Evolutionary conservation across 2,888 invertebrate species (phyloP), one percentile per base, ranked within the genome.

Genomic region (Sphinx pinastri): DNA sequence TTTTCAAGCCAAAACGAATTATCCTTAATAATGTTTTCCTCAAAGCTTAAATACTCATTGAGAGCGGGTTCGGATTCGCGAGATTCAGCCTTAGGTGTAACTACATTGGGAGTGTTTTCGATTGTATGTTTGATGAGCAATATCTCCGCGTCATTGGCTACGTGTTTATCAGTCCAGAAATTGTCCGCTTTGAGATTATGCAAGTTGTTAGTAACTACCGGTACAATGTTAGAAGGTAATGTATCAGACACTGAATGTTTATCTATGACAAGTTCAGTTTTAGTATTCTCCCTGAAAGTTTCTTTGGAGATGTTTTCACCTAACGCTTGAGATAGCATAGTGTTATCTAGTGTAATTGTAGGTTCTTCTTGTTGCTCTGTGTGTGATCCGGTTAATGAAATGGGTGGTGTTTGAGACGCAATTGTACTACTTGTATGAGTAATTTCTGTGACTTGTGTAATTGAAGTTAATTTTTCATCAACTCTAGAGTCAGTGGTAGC

Each of bases 1-100:
- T 95, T 96, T 69, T 95, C 94, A 5, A 92, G 83, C 96, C 96
- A 96, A 80, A 96, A 95, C 10, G 95, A 89, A 73, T 90, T 86
- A 74, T 96, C 93, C 51, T 82, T 87, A 69, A 79, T 79, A 63
- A 93, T 82, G 72, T 92, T 89, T 82, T 86, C 81, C 74, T 87
- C 82, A 60, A 91, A 74, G 69, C 80, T 84, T 71, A 77, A 76
- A 72, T 73, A 73, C 71, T 80, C 76, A 31, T 76, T 76, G 63
- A 74, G 49, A 45, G 74, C 72, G 69, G 72, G 72, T 74, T 80
- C 73, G 60, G 70, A 70, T 68, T 71, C 54, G 73, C 75, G 54
- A 66, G 69, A 51, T 77, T 77, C 76, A 38, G 70, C 58, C 59
- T 75, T 72, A 12, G 69, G 51, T 74, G 78, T 78, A 25, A 71